Conservation (phyloP, 1,140 invertebrate species). For the Aphidius gifuensis region DNA sequence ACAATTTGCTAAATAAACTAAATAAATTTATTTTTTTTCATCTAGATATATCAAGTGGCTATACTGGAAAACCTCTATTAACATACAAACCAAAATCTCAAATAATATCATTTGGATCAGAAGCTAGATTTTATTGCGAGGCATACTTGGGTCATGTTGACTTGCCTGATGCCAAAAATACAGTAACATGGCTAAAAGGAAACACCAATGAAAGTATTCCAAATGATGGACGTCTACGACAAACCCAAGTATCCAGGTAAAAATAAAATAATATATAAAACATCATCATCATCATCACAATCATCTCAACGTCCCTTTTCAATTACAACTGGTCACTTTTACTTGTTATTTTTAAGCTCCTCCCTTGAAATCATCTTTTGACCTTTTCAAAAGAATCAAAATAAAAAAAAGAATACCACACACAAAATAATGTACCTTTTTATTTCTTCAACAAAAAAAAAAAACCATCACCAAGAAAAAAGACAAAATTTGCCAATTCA, state of each 20-base stretch:
- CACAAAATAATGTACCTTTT: too few species aligned
- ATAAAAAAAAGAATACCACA: too few species aligned
- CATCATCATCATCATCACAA: neutral
- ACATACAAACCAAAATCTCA: slow-evolving; percentile 54
- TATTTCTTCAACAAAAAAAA: too few species aligned
- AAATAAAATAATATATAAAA: slow-evolving; percentile 13
- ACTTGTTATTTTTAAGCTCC: too few species aligned
- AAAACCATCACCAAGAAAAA: too few species aligned
- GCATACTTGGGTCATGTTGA: slow-evolving; percentile 72
- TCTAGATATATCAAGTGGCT: slow-evolving; percentile 46
- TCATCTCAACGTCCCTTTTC: too few species aligned
- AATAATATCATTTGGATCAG: slow-evolving; percentile 56
- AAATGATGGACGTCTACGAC: slow-evolving; percentile 47
- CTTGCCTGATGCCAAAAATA: slow-evolving; percentile 67
- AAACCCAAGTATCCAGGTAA: slow-evolving; percentile 56
- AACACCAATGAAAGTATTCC: slow-evolving; percentile 57
- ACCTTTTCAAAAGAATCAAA: too few species aligned
- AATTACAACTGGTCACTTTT: too few species aligned
- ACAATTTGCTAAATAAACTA: neutral
- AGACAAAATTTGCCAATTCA: too few species aligned
- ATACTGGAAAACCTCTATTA: slow-evolving; percentile 53
- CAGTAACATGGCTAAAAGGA: slow-evolving; percentile 63
- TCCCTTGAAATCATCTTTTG: too few species aligned
- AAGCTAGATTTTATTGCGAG: slow-evolving; percentile 69
- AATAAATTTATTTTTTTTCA: slow-evolving; percentile 31